Evolutionary conservation across 2,113 vertebrate species (phyloP).

Genomic region (Anarrhichthys ocellatus): DNA sequence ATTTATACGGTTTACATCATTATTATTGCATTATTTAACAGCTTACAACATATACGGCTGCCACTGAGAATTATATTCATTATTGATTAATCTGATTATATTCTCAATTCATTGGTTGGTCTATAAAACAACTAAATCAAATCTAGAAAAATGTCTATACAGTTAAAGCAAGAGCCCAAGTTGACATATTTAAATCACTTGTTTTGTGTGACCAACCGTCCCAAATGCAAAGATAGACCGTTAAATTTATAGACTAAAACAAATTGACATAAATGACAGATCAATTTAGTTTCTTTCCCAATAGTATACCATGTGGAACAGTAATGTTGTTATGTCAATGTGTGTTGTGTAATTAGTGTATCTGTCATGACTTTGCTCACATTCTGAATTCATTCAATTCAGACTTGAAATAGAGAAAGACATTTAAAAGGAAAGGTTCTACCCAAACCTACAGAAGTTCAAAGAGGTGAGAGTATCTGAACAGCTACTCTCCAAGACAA

Average conservation of each 20-base stretch:
- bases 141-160: background rate
- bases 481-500: constrained; percentile 27
- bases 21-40: background rate
- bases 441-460: background rate
- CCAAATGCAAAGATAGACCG: background rate
- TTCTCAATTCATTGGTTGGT: background rate
- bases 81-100: background rate
- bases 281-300: background rate
- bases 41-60: background rate
- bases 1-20: background rate
- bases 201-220: background rate
- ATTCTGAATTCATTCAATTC: background rate
- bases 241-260: background rate
- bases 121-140: background rate
- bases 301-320: background rate
- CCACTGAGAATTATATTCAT: background rate
- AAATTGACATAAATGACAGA: background rate
- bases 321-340: too few species aligned
- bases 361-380: background rate
- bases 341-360: too few species aligned
- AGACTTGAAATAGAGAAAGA: background rate
- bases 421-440: background rate
- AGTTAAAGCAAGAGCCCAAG: background rate
- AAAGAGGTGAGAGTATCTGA: background rate
- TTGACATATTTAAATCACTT: background rate